Percentiles rank a stretch among this genome's conserved stretches.
Conservation (phyloP, 2,797 vertebrate species). For the Channallabes apus region DNA sequence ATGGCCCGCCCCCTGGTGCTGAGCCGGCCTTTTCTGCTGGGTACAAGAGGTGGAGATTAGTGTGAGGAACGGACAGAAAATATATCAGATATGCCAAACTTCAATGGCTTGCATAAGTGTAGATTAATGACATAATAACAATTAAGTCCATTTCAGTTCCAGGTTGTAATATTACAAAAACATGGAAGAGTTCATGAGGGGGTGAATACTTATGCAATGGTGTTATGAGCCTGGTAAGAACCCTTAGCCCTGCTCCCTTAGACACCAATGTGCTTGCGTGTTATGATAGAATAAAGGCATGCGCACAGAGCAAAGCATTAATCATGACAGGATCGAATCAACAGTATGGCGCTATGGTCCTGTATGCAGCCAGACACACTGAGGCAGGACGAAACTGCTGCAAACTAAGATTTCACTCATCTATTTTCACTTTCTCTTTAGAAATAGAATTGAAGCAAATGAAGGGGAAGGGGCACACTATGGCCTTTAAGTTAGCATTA, state of each 20-base stretch:
- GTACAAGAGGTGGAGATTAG: slow-evolving; percentile 46
- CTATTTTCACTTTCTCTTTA: slow-evolving; percentile 2
- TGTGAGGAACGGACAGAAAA: neutral
- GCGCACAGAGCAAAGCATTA: slow-evolving; percentile 57
- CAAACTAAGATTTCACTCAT: slow-evolving; percentile 15
- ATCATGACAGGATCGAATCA: slow-evolving; percentile 46
- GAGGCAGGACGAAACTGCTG: slow-evolving; percentile 41
- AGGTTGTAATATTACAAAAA: neutral
- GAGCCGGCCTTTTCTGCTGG: slow-evolving; percentile 84
- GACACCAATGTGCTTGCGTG: slow-evolving; percentile 44
- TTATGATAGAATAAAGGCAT: slow-evolving; percentile 53
- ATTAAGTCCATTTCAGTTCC: neutral
- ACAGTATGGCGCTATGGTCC: slow-evolving; percentile 30
- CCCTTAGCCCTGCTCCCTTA: slow-evolving; percentile 15
- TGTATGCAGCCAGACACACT: slow-evolving; percentile 47
- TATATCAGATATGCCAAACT: neutral
- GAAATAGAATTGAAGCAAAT: slow-evolving; percentile 3
- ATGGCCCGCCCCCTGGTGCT: slow-evolving; percentile 83
- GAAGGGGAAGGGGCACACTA: neutral
- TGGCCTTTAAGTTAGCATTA: slow-evolving; percentile 29
- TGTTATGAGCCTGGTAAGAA: neutral
- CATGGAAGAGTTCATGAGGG: neutral
- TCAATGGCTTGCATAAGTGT: neutral
- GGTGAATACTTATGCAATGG: neutral
- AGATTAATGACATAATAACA: neutral